Base-by-base conservation (phyloP, 2,888 invertebrate genomes). In the Heliconius ismenius region DNA sequence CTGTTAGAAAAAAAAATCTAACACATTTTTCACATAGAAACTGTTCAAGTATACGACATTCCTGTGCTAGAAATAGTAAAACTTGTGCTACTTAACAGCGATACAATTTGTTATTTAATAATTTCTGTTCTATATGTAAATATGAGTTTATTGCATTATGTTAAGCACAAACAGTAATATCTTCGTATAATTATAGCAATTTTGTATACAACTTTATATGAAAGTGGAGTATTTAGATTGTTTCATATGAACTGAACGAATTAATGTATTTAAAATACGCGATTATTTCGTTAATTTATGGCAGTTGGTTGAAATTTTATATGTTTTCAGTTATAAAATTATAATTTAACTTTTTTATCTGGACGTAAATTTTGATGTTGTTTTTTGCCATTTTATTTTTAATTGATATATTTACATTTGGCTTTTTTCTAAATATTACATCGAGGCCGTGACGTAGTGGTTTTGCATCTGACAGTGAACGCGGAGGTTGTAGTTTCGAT, bases 161-260 rank as follows among this genome's bases (percentile, higher is more conserved):
- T 58, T 58, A 58, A 49, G 18, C 58, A 2, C 24, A 24, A 62
- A 62, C n/a, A 62, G 13, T 65, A 65, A 65, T 13, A 21, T 65
- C 36, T 18, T 4, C 36, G 9, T 65, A 65, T 65, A 36, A 65
- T 65, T 36, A 21, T 36, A 32, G 65, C 11, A 10, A 65, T 65
- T 36, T n/a, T 65, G 32, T 65, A 65, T n/a, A n/a, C n/a, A 65
- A 36, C 13, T 65, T 65, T 65, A 65, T 65, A 65, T 65, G 39
- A 65, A 65, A 39, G n/a, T n/a, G 24, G 36, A 13, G n/a, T 65
- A 65, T 24, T 28, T n/a, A 39, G n/a, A 64, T 64, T 32, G 4
- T 32, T 64, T 64, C 32, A 24, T 65, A 65, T 13, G 65, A 24
- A 39, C 65, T n/a, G 39, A 65, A 11, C 39, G 36, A n/a, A 65